These are phyloP conservation scores for Corythaixoides concolor DNA, from an alignment of 2,113 vertebrate genomes.

Conservation along the genomic window DNA sequence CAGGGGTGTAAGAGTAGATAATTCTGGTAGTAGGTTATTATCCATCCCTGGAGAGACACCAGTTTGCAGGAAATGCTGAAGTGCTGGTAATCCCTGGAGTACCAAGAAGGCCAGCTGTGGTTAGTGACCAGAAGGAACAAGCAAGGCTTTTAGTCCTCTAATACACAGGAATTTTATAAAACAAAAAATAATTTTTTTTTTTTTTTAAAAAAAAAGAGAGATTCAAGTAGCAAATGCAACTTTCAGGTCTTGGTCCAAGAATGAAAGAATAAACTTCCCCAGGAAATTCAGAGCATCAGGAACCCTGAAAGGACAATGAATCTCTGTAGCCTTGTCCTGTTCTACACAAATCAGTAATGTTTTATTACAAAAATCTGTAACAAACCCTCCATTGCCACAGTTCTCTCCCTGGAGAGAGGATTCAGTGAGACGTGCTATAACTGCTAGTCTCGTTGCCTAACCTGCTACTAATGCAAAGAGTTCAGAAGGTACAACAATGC, in stretches of 20 bases:
- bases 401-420: background rate
- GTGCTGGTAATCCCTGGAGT: background rate
- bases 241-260: background rate
- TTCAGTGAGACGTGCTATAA: background rate
- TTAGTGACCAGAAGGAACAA: background rate
- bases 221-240: background rate
- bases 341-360: background rate
- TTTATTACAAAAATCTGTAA: background rate
- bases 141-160: background rate
- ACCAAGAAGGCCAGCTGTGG: background rate
- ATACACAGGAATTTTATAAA: background rate
- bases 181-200: too few species aligned
- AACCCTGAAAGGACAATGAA: background rate
- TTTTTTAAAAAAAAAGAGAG: background rate
- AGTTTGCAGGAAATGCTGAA: background rate
- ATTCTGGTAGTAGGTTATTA: background rate
- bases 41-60: background rate
- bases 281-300: background rate
- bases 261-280: background rate
- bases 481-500: background rate
- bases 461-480: background rate
- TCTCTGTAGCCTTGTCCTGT: background rate
- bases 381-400: background rate
- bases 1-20: background rate
- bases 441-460: background rate